A percentile compares a stretch with the other conserved stretches of the same genome.
Conservation (phyloP, 2,797 vertebrate genomes). For the Decapterus maruadsi region DNA sequence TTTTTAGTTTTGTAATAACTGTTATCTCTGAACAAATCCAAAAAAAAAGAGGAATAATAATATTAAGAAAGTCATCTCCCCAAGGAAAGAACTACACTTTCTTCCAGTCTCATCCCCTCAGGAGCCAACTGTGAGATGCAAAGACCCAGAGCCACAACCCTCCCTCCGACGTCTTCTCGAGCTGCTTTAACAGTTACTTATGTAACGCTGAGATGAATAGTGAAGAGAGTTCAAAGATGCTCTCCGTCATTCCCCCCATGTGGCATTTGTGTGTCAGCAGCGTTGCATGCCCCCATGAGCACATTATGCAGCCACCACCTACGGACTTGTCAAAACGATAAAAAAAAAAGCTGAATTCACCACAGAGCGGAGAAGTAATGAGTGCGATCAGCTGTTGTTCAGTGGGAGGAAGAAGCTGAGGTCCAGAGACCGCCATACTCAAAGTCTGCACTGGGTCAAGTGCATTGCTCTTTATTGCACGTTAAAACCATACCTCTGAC, state of each 20-base stretch:
- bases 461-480: constrained; percentile 65
- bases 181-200: constrained; percentile 60
- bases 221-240: constrained; percentile 37
- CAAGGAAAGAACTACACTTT: constrained; percentile 4
- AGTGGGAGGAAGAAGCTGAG: constrained; percentile 23
- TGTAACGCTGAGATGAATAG: constrained; percentile 53
- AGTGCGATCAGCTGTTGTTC: constrained; percentile 10
- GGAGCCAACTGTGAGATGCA: constrained; percentile 37
- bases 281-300: constrained; percentile 6
- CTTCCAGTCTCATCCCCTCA: constrained; percentile 22
- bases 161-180: constrained; percentile 51
- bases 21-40: background rate
- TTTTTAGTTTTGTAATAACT: background rate
- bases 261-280: constrained; percentile 29
- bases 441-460: constrained; percentile 66
- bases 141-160: constrained; percentile 2
- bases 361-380: background rate
- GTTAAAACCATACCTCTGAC: constrained; percentile 65
- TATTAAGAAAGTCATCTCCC: constrained; percentile 15
- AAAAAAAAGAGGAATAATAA: background rate
- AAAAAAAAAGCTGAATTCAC: background rate
- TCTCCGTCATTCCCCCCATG: constrained; percentile 6
- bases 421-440: constrained; percentile 28
- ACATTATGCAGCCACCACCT: constrained; percentile 20
- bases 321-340: constrained; percentile 25